phyloP scores from a whole-genome alignment of 2,888 invertebrate genomes.

The Boloria selene region DNA sequence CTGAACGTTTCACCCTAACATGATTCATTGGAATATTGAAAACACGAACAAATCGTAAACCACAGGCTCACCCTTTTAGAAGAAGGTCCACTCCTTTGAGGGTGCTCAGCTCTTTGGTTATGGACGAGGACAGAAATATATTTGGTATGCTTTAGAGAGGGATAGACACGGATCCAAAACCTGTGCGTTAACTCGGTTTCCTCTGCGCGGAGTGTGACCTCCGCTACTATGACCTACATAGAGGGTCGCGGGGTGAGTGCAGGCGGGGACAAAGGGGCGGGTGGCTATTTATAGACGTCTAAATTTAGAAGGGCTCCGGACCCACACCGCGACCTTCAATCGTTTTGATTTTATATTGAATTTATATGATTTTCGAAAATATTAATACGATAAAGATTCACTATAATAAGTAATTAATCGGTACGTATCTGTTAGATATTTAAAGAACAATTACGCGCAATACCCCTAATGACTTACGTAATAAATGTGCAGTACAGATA shows the following conservation, averaged over 20 bases:
- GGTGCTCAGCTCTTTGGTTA: neutral
- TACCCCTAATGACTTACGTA: no score
- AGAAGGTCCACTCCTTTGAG: conserved; percentile 1
- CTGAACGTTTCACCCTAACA: neutral
- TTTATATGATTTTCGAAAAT: conserved; percentile 1
- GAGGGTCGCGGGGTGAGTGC: conserved; percentile 34
- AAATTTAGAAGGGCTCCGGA: conserved; percentile 67
- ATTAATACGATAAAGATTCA: neutral
- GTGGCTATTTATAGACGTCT: conserved; percentile 62
- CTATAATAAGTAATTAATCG: neutral
- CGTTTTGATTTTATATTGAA: conserved; percentile 38
- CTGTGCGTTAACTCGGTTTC: neutral
- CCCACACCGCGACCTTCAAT: conserved; percentile 55
- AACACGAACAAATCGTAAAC: neutral
- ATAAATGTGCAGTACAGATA: no score
- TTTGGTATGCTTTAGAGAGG: conserved; percentile 2
- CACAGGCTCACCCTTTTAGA: conserved; percentile 6
- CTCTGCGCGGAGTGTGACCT: conserved; percentile 14
- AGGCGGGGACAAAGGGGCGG: conserved; percentile 35
- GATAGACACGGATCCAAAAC: conserved; percentile 2
- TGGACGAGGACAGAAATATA: neutral
- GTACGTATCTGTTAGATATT: no score
- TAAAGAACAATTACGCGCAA: no score
- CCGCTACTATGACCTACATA: conserved; percentile 43
- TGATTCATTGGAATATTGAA: neutral